Evolutionary conservation across 2,113 vertebrate species (phyloP), one percentile per base, ranked within the genome.

Genomic region (Gallinago jamesoni): DNA sequence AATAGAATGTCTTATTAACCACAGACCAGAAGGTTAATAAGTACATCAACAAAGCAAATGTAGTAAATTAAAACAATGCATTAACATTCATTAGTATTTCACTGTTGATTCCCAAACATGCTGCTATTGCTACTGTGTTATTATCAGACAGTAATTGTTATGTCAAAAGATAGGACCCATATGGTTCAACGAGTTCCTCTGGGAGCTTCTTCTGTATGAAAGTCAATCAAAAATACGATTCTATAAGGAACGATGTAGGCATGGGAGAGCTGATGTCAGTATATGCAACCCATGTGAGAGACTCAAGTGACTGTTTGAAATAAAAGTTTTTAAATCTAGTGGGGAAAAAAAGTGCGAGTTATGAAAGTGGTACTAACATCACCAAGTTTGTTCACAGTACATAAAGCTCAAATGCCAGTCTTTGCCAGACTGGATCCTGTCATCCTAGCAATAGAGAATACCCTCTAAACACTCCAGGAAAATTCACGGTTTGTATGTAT

Each of bases 1-100:
- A 96, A 92, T 87, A 96, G 94, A 95, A 92, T 69, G 91, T 66
- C 93, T 94, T 95, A 97, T 96, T 96, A 97, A 93, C 94, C 73
- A 87, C 53, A 96, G 94, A 95, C 92, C 83, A 57, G 78, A 97
- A 97, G 88, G 94, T 89, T 97, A 96, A 93, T 92, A 95, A 56
- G 70, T 79, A 92, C 56, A 97, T 89, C 74, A 92, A 81, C 94
- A 96, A 96, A 97, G 97, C 82, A 95, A 96, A 95, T 91, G 56
- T 87, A 90, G 90, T 95, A 96, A 89, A 97, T 97, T 96, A 95
- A 93, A 96, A 86, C 73, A 90, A 94, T 94, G 84, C 92, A 94
- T 95, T 96, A 97, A 94, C 82, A 97, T 92, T 95, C 85, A 96
- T 96, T 96, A 97, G 94, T 95, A 97, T 80, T 90, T 97, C 93